Percentiles rank a stretch among this genome's conserved stretches.
Conservation (phyloP, 2,113 vertebrate genomes). For the Chloroceryle aenea region DNA sequence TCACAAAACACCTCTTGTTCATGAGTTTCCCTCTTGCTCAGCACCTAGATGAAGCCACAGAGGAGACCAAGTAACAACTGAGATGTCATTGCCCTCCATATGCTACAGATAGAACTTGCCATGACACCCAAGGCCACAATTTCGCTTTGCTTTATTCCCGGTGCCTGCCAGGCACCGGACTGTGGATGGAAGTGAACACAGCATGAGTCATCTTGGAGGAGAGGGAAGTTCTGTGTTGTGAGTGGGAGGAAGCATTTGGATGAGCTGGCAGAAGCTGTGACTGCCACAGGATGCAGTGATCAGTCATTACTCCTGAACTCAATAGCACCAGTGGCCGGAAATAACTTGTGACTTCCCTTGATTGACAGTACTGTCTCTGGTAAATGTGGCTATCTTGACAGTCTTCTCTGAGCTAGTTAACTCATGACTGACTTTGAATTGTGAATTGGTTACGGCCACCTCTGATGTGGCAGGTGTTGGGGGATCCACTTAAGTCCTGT, state of each 20-base stretch:
- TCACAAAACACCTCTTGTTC: background rate
- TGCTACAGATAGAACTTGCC: background rate
- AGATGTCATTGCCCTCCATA: background rate
- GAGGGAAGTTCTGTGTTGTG: background rate
- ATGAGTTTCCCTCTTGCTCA: background rate
- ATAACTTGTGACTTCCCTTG: background rate
- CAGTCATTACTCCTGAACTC: constrained; percentile 5
- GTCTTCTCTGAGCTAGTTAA: background rate
- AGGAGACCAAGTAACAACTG: background rate
- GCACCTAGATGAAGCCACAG: background rate
- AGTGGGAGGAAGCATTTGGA: constrained; percentile 52
- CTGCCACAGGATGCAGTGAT: background rate
- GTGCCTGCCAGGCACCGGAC: background rate
- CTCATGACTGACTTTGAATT: background rate
- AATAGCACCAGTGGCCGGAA: background rate
- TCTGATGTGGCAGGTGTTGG: background rate
- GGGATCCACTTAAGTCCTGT: background rate
- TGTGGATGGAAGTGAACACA: background rate
- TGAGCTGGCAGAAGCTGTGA: constrained; percentile 53
- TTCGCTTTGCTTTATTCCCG: background rate
- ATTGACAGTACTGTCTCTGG: background rate
- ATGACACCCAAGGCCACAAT: background rate
- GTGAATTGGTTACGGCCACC: background rate
- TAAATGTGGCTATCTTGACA: background rate
- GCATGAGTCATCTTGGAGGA: constrained; percentile 32